Percentiles rank a stretch among this genome's conserved stretches.
These are phyloP conservation scores for Andricus grossulariae DNA, from an alignment of 1,140 invertebrate genomes.

Conservation along the genomic window DNA sequence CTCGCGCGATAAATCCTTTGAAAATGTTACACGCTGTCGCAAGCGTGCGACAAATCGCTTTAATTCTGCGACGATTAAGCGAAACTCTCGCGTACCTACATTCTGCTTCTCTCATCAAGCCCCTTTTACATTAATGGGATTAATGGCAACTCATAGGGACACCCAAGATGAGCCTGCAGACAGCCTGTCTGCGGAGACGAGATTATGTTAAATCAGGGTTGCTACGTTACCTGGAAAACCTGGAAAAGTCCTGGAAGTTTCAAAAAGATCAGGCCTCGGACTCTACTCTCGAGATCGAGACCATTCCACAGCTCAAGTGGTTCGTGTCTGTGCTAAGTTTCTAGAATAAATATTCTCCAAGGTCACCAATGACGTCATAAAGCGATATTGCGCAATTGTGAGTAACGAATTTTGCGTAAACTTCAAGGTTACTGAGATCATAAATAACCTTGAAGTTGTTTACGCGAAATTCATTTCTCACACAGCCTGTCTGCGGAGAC, in stretches of 20 bases:
- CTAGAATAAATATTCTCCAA: too few species aligned
- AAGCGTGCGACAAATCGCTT: constrained; percentile 57
- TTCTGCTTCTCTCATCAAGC: not conserved
- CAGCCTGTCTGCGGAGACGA: constrained; percentile 41
- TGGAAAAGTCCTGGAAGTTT: too few species aligned
- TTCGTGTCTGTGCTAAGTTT: constrained; percentile 41
- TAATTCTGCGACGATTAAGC: constrained; percentile 25
- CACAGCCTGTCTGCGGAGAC: constrained; percentile 43
- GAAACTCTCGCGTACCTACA: constrained; percentile 27
- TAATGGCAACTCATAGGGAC: constrained; percentile 30
- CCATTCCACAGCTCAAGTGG: not conserved
- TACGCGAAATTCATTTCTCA: too few species aligned
- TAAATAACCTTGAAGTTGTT: too few species aligned
- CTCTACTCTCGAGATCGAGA: too few species aligned
- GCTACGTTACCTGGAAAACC: too few species aligned
- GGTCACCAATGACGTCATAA: not conserved
- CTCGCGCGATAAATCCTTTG: constrained; percentile 57
- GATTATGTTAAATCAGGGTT: not conserved
- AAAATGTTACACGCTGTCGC: constrained; percentile 50
- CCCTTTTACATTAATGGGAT: not conserved
- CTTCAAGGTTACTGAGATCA: too few species aligned
- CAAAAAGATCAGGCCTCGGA: too few species aligned
- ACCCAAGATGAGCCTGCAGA: constrained; percentile 36
- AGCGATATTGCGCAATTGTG: too few species aligned
- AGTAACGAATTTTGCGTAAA: too few species aligned